Percentiles rank a stretch among this genome's conserved stretches.
Conservation (phyloP, 2,113 vertebrate species). For the Odobenus rosmarus region DNA sequence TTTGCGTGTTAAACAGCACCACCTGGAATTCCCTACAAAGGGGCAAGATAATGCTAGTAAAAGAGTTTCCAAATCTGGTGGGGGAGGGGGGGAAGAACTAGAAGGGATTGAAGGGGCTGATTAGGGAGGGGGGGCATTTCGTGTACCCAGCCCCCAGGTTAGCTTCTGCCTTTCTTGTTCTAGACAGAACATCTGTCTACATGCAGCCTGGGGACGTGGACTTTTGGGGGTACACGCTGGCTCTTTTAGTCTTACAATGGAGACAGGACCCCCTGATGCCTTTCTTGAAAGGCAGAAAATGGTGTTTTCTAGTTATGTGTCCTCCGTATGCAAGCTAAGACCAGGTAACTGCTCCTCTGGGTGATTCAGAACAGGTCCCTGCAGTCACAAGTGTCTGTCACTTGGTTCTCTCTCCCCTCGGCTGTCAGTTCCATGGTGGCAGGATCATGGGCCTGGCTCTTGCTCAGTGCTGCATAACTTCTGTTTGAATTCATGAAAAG, state of each 20-base stretch:
- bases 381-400: neutral
- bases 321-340: neutral
- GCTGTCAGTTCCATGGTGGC: neutral
- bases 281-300: conserved; percentile 20
- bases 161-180: neutral
- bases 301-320: neutral
- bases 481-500: neutral
- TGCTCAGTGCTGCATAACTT: neutral
- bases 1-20: neutral
- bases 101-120: neutral
- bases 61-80: neutral
- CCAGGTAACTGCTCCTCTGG: neutral
- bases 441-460: neutral
- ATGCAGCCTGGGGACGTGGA: neutral
- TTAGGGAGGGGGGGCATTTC: neutral
- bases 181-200: neutral
- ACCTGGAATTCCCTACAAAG: neutral
- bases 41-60: neutral
- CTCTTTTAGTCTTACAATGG: neutral
- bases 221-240: neutral
- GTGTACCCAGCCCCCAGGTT: neutral
- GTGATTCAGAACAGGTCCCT: neutral
- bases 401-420: neutral
- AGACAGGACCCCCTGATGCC: neutral
- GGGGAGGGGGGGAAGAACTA: neutral